phyloP scores from a whole-genome alignment of 2,797 vertebrate species.

The Parauchenoglanis punctatus region DNA sequence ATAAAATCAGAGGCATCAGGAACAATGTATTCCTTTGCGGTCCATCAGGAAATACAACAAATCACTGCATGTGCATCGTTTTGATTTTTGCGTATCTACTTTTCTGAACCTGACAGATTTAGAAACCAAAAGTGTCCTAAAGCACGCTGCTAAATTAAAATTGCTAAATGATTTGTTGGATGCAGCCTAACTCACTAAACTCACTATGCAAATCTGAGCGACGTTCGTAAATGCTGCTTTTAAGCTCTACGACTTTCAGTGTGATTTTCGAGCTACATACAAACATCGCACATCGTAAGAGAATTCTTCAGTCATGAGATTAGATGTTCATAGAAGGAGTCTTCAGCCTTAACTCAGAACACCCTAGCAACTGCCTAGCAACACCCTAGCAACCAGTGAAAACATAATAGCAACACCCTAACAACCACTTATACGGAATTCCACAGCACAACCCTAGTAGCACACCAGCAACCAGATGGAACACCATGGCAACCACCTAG shows the following conservation, averaged over 20 bases:
- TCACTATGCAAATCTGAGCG: not conserved
- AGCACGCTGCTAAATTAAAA: not conserved
- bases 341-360: not conserved
- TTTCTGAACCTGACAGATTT: not conserved
- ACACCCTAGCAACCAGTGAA: not conserved
- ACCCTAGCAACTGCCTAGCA: not conserved
- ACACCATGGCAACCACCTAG: not conserved
- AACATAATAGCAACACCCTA: not conserved
- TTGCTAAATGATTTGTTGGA: not conserved
- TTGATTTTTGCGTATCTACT: not conserved
- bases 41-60: not conserved
- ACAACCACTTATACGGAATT: not conserved
- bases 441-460: not conserved
- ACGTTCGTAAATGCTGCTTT: not conserved
- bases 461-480: not conserved
- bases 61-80: not conserved
- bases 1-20: not conserved
- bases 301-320: not conserved
- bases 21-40: too few relatives aligned
- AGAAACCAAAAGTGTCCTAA: not conserved
- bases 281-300: not conserved
- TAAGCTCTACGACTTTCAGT: too few relatives aligned
- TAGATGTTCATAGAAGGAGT: not conserved
- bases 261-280: not conserved
- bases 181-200: not conserved